Conservation (phyloP, 2,888 invertebrate species). For the Anthoptus insignis region DNA sequence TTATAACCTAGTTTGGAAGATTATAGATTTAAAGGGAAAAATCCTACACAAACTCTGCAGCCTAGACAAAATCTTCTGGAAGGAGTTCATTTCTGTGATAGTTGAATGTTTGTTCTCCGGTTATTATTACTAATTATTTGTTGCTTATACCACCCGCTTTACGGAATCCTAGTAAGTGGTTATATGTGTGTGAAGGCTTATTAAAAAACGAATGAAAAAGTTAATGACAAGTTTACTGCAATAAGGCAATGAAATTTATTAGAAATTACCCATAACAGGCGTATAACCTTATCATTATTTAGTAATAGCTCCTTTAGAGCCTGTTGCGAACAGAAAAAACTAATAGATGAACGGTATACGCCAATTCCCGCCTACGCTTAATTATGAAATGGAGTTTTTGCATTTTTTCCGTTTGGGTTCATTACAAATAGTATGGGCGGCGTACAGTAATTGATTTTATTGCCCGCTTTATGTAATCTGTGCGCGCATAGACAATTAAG, state of each 20-base stretch:
- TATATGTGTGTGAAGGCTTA: neutral
- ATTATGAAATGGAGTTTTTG: conserved; percentile 57
- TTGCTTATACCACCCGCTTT: no score
- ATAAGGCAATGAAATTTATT: neutral
- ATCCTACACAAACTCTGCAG: no score
- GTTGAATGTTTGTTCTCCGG: no score
- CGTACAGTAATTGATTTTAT: conserved; percentile 47
- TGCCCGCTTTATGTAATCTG: conserved; percentile 42
- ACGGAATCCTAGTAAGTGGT: no score
- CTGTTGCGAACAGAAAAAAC: conserved; percentile 50
- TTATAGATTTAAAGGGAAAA: no score
- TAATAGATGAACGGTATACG: conserved; percentile 55
- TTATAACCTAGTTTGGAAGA: no score
- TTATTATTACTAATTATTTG: no score
- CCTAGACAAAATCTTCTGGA: no score
- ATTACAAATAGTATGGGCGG: conserved; percentile 50
- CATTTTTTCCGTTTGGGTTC: conserved; percentile 45
- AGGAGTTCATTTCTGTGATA: no score
- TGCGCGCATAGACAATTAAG: conserved; percentile 46
- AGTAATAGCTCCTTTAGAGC: conserved; percentile 26
- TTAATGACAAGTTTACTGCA: conserved; percentile 9
- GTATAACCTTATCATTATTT: conserved; percentile 31
- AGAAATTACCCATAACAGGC: conserved; percentile 16
- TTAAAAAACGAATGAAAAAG: conserved; percentile 9
- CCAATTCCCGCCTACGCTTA: conserved; percentile 58